Evolutionary conservation across 2,113 vertebrate genomes (phyloP).

Genomic region (Heterotis niloticus): DNA sequence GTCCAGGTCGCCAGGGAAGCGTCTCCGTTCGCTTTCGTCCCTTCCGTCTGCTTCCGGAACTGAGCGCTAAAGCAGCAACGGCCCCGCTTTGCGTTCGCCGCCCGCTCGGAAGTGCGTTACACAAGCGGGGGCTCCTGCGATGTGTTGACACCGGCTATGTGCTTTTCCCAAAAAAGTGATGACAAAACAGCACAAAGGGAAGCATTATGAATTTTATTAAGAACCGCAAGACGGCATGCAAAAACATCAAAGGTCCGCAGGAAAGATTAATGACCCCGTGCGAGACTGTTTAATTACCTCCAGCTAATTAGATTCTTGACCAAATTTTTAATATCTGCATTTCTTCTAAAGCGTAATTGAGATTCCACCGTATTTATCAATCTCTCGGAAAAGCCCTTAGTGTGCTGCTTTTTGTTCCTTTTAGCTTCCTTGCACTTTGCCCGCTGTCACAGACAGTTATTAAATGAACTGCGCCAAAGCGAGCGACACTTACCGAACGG

Average conservation of each 20-base stretch:
- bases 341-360: slow-evolving; percentile 95
- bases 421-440: slow-evolving; percentile 74
- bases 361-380: slow-evolving; percentile 99
- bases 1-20: neutral
- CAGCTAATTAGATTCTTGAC: slow-evolving; percentile 99
- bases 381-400: slow-evolving; percentile 84
- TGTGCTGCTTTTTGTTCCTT: slow-evolving; percentile 69
- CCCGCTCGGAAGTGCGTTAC: slow-evolving; percentile 81
- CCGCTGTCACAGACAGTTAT: slow-evolving; percentile 81
- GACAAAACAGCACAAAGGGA: slow-evolving; percentile 99
- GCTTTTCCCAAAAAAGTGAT: slow-evolving; percentile 75
- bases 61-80: slow-evolving; percentile 22
- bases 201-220: slow-evolving; percentile 99
- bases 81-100: slow-evolving; percentile 79
- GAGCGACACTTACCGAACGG: slow-evolving; percentile 60
- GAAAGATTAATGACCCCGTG: slow-evolving; percentile 99
- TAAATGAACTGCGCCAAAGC: slow-evolving; percentile 79
- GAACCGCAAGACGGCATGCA: slow-evolving; percentile 99
- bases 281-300: slow-evolving; percentile 99
- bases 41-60: neutral
- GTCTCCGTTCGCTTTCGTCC: neutral
- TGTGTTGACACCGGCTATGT: slow-evolving; percentile 96
- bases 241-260: slow-evolving; percentile 99
- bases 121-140: slow-evolving; percentile 85
- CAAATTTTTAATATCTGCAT: slow-evolving; percentile 99